Evolutionary conservation across 2,888 invertebrate species (phyloP).

Genomic region (Eupithecia subumbrata): DNA sequence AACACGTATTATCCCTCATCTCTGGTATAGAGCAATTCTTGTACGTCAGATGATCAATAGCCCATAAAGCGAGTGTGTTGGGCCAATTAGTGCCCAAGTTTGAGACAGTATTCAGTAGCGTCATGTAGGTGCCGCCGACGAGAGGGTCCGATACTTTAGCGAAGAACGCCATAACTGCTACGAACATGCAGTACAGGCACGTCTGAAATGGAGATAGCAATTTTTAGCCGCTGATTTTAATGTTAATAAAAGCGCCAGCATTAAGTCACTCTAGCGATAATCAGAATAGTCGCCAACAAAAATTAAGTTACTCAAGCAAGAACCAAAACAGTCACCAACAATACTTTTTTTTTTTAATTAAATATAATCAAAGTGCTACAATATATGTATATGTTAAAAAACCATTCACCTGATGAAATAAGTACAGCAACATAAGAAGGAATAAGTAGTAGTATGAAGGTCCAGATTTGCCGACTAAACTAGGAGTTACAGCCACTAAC

Average conservation of each 20-base stretch:
- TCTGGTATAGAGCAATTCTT: conserved; percentile 86
- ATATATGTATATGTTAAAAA: neutral
- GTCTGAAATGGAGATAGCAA: conserved; percentile 83
- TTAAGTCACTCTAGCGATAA: too few species aligned
- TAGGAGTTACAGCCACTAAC: conserved; percentile 94
- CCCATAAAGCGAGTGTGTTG: conserved; percentile 94
- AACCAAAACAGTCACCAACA: too few species aligned
- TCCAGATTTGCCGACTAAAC: conserved; percentile 82
- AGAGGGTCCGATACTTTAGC: conserved; percentile 98
- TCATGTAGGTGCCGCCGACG: conserved; percentile 99
- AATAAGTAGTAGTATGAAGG: conserved; percentile 89
- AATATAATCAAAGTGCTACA: neutral
- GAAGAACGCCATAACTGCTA: conserved; percentile 98
- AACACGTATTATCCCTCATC: conserved; percentile 85
- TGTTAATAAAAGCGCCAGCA: too few species aligned
- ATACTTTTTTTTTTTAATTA: too few species aligned
- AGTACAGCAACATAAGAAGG: conserved; percentile 90
- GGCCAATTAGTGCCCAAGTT: conserved; percentile 99
- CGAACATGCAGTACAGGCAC: conserved; percentile 97
- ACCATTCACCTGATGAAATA: conserved; percentile 91
- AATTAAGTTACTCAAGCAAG: too few species aligned
- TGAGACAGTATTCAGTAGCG: conserved; percentile 96
- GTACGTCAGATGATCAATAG: conserved; percentile 94
- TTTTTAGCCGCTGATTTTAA: neutral
- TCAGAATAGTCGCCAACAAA: too few species aligned